Percentiles rank a stretch among this genome's conserved stretches.
Conservation (phyloP, 1,140 invertebrate genomes). For the Xylocopa sonorina region DNA sequence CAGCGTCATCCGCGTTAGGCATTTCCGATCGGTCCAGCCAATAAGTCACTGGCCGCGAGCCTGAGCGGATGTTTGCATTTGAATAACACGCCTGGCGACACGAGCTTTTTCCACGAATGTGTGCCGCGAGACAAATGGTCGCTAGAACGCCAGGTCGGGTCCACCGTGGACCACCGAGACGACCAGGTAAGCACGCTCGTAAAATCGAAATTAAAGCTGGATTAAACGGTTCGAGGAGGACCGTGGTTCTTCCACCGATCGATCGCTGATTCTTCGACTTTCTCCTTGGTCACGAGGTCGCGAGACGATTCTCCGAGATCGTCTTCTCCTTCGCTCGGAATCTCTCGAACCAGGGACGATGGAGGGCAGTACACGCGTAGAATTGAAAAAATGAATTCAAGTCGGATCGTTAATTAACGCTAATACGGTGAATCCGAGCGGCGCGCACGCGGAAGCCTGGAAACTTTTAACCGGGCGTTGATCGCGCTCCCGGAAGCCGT, state of each 20-base stretch:
- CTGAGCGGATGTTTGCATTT: slow-evolving; percentile 73
- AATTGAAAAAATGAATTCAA: too few species aligned
- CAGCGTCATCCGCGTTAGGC: background rate
- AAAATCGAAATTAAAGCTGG: slow-evolving; percentile 73
- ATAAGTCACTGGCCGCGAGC: slow-evolving; percentile 67
- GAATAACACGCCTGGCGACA: slow-evolving; percentile 78
- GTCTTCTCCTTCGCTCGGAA: background rate
- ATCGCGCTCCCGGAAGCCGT: slow-evolving; percentile 34
- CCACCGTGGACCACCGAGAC: slow-evolving; percentile 74
- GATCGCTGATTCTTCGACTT: slow-evolving; percentile 37
- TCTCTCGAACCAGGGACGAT: too few species aligned
- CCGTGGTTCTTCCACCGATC: slow-evolving; percentile 47
- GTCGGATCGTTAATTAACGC: too few species aligned
- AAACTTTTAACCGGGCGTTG: background rate
- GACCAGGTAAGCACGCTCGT: slow-evolving; percentile 68
- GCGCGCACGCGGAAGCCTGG: background rate
- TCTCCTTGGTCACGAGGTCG: slow-evolving; percentile 1
- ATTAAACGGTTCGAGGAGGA: slow-evolving; percentile 37
- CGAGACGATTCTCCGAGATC: too few species aligned
- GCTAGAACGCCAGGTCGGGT: background rate
- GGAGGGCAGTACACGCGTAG: too few species aligned
- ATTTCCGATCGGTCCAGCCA: slow-evolving; percentile 51
- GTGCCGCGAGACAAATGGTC: slow-evolving; percentile 72
- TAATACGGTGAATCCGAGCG: too few species aligned
- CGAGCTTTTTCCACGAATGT: slow-evolving; percentile 72